Evolutionary conservation across 1,140 invertebrate species (phyloP).

Genomic region (Lordiphosa collinella): DNA sequence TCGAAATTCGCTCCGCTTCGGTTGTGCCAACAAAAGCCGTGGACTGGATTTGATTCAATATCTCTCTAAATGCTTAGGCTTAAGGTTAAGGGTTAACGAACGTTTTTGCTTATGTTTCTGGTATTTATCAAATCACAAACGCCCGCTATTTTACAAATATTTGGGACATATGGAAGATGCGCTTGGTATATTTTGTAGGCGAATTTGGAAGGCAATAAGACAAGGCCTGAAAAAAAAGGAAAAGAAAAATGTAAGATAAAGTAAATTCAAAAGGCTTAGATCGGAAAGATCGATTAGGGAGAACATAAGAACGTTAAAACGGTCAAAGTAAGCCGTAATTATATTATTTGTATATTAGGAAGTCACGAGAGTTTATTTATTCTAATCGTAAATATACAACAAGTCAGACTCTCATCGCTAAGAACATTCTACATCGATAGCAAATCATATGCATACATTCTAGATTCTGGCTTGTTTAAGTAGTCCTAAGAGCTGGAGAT

Average conservation of each 20-base stretch:
- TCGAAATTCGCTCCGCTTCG: constrained; percentile 41
- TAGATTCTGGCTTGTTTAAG: too few species aligned
- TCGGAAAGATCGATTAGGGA: too few species aligned
- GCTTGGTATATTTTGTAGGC: constrained; percentile 52
- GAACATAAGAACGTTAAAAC: too few species aligned
- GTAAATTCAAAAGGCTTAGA: too few species aligned
- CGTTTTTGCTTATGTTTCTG: constrained; percentile 12
- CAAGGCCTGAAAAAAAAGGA: constrained; percentile 65
- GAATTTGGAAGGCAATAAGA: constrained; percentile 78
- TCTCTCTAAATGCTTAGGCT: constrained; percentile 42
- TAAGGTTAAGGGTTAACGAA: constrained; percentile 49
- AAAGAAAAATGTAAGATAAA: not conserved
- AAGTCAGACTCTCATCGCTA: too few species aligned
- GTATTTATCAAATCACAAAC: constrained; percentile 66
- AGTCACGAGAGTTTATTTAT: too few species aligned
- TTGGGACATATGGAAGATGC: constrained; percentile 74
- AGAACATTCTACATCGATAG: too few species aligned
- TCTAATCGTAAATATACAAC: too few species aligned
- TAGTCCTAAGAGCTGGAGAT: too few species aligned
- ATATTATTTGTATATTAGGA: too few species aligned
- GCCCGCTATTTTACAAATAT: constrained; percentile 78
- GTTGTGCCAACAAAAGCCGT: constrained; percentile 13
- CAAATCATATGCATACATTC: too few species aligned
- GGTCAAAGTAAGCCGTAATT: too few species aligned
- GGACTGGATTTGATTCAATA: constrained; percentile 19